Evolutionary conservation across 2,888 invertebrate genomes (phyloP).

Genomic region (Trimorus sp.): DNA sequence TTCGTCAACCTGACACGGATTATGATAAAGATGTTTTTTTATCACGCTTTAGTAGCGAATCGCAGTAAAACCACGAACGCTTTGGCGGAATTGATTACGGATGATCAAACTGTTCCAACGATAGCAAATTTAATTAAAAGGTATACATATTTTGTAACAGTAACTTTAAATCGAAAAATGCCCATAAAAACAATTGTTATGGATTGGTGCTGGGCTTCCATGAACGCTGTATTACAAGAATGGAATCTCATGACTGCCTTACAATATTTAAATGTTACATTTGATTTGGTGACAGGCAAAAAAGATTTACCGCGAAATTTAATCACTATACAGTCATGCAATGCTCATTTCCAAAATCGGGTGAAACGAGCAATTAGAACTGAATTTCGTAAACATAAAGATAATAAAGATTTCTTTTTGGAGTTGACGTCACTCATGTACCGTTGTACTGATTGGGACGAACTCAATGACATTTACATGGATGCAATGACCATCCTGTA

Average conservation of each 20-base stretch:
- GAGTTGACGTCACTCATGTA: too few relatives aligned
- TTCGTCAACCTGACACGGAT: background rate
- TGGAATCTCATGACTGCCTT: background rate
- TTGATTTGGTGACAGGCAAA: too few relatives aligned
- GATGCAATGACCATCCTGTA: too few relatives aligned
- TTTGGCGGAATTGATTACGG: constrained; percentile 1
- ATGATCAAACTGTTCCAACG: constrained; percentile 2
- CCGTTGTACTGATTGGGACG: too few relatives aligned
- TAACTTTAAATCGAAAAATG: background rate
- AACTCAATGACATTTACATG: too few relatives aligned
- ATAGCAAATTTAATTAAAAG: background rate
- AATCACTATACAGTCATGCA: too few relatives aligned
- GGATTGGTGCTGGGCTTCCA: constrained; percentile 17
- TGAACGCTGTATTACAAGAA: constrained; percentile 13
- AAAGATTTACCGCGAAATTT: too few relatives aligned
- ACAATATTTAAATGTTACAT: too few relatives aligned
- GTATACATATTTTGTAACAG: background rate
- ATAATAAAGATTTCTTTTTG: too few relatives aligned
- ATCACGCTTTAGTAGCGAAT: background rate
- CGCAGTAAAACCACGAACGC: background rate
- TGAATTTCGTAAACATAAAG: too few relatives aligned
- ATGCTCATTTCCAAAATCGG: too few relatives aligned
- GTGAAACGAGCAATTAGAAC: too few relatives aligned
- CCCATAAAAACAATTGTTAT: background rate
- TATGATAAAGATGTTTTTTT: background rate